A percentile compares a stretch with the other conserved stretches of the same genome.
These are phyloP conservation scores for Lymantria dispar DNA, from an alignment of 2,888 invertebrate genomes.

Conservation along the genomic window DNA sequence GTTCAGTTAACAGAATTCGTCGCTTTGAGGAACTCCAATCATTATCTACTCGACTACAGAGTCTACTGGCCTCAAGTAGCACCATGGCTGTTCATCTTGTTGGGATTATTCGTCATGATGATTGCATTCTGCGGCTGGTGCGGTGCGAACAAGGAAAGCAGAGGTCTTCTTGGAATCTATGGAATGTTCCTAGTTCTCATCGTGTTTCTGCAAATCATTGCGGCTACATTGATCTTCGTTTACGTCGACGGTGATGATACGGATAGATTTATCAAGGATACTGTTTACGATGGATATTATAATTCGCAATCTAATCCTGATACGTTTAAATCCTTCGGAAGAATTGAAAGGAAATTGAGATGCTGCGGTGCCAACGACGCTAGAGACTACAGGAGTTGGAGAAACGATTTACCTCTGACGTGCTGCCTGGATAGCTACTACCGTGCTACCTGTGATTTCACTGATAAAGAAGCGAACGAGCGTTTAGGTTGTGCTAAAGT, in stretches of 20 bases:
- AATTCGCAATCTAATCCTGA: conserved; percentile 73
- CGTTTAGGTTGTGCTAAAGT: conserved; percentile 76
- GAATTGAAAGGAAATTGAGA: conserved; percentile 67
- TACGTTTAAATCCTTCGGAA: conserved; percentile 65
- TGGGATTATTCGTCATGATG: conserved; percentile 66
- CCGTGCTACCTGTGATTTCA: conserved; percentile 70
- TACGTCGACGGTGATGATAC: conserved; percentile 75
- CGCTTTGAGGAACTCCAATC: conserved; percentile 68
- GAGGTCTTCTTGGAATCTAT: conserved; percentile 68
- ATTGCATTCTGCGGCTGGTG: conserved; percentile 74
- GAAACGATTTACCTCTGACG: conserved; percentile 69
- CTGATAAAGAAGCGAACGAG: conserved; percentile 76
- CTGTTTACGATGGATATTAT: conserved; percentile 76
- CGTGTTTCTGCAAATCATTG: conserved; percentile 61
- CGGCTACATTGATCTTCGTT: conserved; percentile 70
- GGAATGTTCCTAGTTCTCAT: conserved; percentile 64
- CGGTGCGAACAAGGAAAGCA: conserved; percentile 64
- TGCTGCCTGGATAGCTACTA: conserved; percentile 74
- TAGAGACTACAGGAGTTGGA: conserved; percentile 72
- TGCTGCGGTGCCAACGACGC: conserved; percentile 78
- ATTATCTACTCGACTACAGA: conserved; percentile 71
- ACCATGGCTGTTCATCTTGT: conserved; percentile 74
- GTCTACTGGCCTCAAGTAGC: conserved; percentile 77
- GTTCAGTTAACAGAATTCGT: conserved; percentile 73
- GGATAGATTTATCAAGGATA: conserved; percentile 72